Percentiles rank a stretch among this genome's conserved stretches.
phyloP scores from a whole-genome alignment of 2,797 vertebrate species.

The Coregonus sp. region DNA sequence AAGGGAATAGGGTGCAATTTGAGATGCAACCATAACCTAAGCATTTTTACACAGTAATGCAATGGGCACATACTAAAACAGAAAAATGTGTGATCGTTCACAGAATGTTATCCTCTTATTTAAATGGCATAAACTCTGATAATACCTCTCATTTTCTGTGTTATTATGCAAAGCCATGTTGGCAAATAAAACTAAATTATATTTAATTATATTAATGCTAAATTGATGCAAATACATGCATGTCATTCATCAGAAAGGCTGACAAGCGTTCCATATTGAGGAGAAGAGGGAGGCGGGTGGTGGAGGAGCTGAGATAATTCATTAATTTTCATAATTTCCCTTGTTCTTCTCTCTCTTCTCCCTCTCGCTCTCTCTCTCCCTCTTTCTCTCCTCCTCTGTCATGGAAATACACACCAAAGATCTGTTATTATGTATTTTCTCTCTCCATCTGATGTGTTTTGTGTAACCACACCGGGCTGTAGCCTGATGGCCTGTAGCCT shows the following conservation, averaged over 20 bases:
- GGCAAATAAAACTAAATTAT: conserved; percentile 87
- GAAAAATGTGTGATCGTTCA: conserved; percentile 50
- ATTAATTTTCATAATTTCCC: conserved; percentile 87
- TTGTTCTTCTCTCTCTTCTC: conserved; percentile 73
- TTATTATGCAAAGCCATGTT: conserved; percentile 83
- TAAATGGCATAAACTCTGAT: conserved; percentile 19
- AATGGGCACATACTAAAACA: conserved; percentile 21
- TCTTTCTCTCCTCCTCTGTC: conserved; percentile 39
- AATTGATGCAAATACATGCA: conserved; percentile 98
- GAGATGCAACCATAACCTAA: conserved; percentile 16
- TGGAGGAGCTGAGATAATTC: conserved; percentile 84
- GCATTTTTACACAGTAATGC: conserved; percentile 39
- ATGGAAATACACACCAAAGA: conserved; percentile 71
- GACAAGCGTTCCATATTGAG: conserved; percentile 96
- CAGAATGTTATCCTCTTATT: conserved; percentile 50
- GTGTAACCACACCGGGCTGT: conserved; percentile 80
- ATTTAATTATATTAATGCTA: conserved; percentile 89
- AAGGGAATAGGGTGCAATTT: background rate
- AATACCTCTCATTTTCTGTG: conserved; percentile 75
- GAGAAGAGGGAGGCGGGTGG: conserved; percentile 70
- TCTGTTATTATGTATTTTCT: conserved; percentile 75
- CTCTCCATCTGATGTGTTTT: conserved; percentile 43
- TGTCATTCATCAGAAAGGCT: conserved; percentile 94
- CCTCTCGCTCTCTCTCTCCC: conserved; percentile 45
- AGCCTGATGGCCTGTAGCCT: conserved; percentile 61